These are phyloP conservation scores for Formica exsecta DNA, from an alignment of 1,140 invertebrate genomes.

Conservation along the genomic window DNA sequence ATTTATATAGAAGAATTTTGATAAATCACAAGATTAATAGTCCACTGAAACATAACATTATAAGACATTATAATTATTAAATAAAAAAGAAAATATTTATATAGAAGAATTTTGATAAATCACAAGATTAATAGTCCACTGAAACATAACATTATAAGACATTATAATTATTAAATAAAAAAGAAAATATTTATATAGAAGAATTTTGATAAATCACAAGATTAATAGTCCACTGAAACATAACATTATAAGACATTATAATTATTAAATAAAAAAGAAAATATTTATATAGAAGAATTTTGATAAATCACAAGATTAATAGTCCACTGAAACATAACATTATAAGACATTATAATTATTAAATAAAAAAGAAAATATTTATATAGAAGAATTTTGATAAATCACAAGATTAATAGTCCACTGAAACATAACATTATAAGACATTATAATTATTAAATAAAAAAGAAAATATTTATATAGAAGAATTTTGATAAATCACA, in stretches of 20 bases:
- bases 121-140: constrained; percentile 78
- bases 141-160: constrained; percentile 52
- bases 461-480: constrained; percentile 19
- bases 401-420: constrained; percentile 77
- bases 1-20: constrained; percentile 75
- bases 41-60: constrained; percentile 76
- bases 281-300: constrained; percentile 78
- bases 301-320: constrained; percentile 78
- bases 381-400: constrained; percentile 79
- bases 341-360: not conserved
- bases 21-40: constrained; percentile 77
- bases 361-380: constrained; percentile 25
- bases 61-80: constrained; percentile 7
- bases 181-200: not conserved
- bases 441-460: constrained; percentile 15
- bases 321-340: constrained; percentile 77
- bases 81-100: constrained; percentile 18
- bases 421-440: constrained; percentile 71
- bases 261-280: constrained; percentile 31
- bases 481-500: constrained; percentile 82
- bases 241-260: not conserved
- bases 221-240: constrained; percentile 80
- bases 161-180: constrained; percentile 24
- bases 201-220: constrained; percentile 81
- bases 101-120: constrained; percentile 75